These are phyloP conservation scores for Neomicropteryx cornuta DNA, from an alignment of 1,140 invertebrate species.

Conservation along the genomic window DNA sequence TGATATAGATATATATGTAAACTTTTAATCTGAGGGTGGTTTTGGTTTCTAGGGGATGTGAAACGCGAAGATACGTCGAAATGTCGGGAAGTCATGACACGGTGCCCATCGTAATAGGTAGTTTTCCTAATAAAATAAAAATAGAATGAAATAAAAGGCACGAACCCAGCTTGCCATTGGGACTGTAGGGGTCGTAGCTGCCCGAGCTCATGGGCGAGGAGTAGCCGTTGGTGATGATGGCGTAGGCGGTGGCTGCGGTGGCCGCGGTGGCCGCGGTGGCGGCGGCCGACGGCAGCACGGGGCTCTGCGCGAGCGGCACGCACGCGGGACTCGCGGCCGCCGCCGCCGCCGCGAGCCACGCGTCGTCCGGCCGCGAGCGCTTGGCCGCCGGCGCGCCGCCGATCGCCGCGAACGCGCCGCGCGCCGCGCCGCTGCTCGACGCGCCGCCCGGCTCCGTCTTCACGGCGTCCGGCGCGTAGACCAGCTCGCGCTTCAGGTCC, in stretches of 20 bases:
- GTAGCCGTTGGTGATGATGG: constrained; percentile 61
- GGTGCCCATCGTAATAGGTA: too few relatives aligned
- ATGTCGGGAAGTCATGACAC: too few relatives aligned
- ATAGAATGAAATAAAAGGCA: too few relatives aligned
- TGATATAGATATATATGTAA: too few relatives aligned
- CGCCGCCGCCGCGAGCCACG: constrained; percentile 35
- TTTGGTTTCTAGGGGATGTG: too few relatives aligned
- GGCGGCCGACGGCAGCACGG: constrained; percentile 27
- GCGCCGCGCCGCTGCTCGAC: constrained; percentile 21
- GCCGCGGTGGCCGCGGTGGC: constrained; percentile 34
- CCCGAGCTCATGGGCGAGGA: constrained; percentile 72
- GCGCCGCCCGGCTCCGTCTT: constrained; percentile 29
- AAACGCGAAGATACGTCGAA: too few relatives aligned
- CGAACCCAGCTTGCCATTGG: constrained; percentile 76
- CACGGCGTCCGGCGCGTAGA: constrained; percentile 5
- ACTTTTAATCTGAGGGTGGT: too few relatives aligned
- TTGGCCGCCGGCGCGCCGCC: constrained; percentile 14
- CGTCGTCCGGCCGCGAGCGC: constrained; percentile 24
- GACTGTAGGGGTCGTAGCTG: constrained; percentile 78
- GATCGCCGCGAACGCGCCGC: constrained; percentile 28
- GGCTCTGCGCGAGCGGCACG: constrained; percentile 32
- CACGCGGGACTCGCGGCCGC: constrained; percentile 10
- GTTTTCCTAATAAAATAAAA: too few relatives aligned
- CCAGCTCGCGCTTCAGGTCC: constrained; percentile 15
- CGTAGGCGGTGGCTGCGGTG: constrained; percentile 44